phyloP scores from a whole-genome alignment of 2,797 vertebrate species.

The Melanotaenia parkinsoni region DNA sequence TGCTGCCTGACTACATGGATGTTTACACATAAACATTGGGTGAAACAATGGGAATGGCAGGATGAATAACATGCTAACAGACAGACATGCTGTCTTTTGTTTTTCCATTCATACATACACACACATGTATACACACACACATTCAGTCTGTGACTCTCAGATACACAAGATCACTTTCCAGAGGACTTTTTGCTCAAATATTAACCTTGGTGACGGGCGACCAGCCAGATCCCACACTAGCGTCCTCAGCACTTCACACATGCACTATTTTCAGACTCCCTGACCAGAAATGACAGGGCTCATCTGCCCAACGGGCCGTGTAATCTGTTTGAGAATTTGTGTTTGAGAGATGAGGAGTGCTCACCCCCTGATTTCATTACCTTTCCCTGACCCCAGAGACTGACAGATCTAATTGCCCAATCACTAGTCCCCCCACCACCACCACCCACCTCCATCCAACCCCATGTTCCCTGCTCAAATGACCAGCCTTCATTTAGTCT shows the following conservation, averaged over 20 bases:
- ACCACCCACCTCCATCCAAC: slow-evolving; percentile 58
- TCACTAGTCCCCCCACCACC: slow-evolving; percentile 65
- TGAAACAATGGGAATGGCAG: slow-evolving; percentile 26
- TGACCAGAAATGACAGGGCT: slow-evolving; percentile 80
- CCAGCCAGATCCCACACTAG: slow-evolving; percentile 72
- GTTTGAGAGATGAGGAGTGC: slow-evolving; percentile 80
- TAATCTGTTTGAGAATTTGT: slow-evolving; percentile 85
- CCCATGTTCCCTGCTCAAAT: slow-evolving; percentile 75
- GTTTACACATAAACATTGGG: slow-evolving; percentile 30
- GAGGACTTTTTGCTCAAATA: slow-evolving; percentile 72
- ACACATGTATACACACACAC: neutral
- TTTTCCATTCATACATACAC: slow-evolving; percentile 3
- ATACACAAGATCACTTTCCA: slow-evolving; percentile 72
- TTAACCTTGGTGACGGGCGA: slow-evolving; percentile 76
- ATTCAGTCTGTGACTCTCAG: slow-evolving; percentile 32
- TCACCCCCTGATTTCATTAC: slow-evolving; percentile 85
- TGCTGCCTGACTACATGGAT: slow-evolving; percentile 12
- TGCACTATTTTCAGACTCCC: slow-evolving; percentile 74
- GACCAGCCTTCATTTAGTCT: slow-evolving; percentile 76
- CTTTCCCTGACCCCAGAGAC: slow-evolving; percentile 85
- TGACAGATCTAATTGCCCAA: slow-evolving; percentile 88
- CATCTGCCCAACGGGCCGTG: slow-evolving; percentile 82
- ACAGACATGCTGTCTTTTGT: slow-evolving; percentile 24
- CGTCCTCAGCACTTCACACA: slow-evolving; percentile 75
- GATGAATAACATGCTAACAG: slow-evolving; percentile 15